These are phyloP conservation scores for Trichacis sp. DNA, from an alignment of 2,888 invertebrate species.

Conservation along the genomic window DNA sequence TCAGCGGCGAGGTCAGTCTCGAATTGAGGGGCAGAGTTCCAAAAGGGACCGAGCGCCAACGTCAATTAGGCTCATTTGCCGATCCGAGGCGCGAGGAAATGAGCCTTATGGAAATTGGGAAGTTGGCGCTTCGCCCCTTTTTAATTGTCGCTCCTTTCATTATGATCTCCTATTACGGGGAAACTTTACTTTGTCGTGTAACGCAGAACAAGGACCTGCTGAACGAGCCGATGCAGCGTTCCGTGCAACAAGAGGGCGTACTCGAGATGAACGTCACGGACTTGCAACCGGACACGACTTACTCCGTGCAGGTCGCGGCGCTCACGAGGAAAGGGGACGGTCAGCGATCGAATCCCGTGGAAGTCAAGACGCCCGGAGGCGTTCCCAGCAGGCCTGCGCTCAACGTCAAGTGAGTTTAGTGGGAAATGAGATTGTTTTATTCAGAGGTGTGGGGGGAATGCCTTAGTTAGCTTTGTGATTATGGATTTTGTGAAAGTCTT, in stretches of 20 bases:
- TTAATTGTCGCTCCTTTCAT: too few relatives aligned
- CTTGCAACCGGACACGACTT: conserved; percentile 94
- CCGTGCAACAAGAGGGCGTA: conserved; percentile 84
- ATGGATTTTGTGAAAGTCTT: too few relatives aligned
- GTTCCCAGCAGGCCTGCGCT: conserved; percentile 89
- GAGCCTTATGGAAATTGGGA: too few relatives aligned
- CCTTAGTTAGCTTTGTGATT: too few relatives aligned
- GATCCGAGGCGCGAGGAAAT: too few relatives aligned
- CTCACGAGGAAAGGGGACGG: conserved; percentile 95
- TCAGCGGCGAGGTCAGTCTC: conserved; percentile 81
- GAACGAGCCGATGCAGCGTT: conserved; percentile 88
- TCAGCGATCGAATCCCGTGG: conserved; percentile 86
- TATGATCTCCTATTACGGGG: not conserved
- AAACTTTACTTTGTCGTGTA: not conserved
- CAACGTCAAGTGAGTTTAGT: conserved; percentile 77
- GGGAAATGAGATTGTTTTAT: conserved; percentile 9
- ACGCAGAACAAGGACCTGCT: conserved; percentile 78
- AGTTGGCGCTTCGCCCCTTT: too few relatives aligned
- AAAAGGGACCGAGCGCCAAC: too few relatives aligned
- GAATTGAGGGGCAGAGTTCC: too few relatives aligned
- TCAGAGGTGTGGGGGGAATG: too few relatives aligned
- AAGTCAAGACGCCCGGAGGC: conserved; percentile 92
- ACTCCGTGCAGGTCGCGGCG: conserved; percentile 94
- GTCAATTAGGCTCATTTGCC: too few relatives aligned
- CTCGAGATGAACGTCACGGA: conserved; percentile 87